A percentile compares a stretch with the other conserved stretches of the same genome.
Evolutionary conservation across 1,140 invertebrate species (phyloP).

Genomic region (Drosophila azteca): DNA sequence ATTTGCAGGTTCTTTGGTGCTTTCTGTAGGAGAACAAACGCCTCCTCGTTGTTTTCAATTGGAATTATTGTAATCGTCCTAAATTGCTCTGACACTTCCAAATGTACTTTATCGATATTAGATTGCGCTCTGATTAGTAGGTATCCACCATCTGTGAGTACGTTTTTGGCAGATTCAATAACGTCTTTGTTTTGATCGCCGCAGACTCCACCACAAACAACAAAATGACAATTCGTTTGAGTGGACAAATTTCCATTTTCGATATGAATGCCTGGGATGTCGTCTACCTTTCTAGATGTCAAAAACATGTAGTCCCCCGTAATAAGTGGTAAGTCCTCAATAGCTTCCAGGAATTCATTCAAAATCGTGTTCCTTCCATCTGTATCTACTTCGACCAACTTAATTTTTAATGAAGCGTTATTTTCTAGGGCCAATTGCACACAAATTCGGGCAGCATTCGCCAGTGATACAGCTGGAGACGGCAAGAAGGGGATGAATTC

Average conservation of each 20-base stretch:
- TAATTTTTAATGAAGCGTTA: constrained; percentile 87
- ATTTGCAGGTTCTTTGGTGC: constrained; percentile 43
- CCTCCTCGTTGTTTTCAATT: constrained; percentile 62
- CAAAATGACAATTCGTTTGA: constrained; percentile 86
- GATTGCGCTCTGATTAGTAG: constrained; percentile 84
- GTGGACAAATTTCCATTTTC: constrained; percentile 86
- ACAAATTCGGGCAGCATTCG: constrained; percentile 66
- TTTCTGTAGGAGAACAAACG: constrained; percentile 81
- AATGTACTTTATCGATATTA: constrained; percentile 38
- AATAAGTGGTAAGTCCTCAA: constrained; percentile 87
- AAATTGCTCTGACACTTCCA: constrained; percentile 52
- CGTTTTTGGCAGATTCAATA: constrained; percentile 55
- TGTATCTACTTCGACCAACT: constrained; percentile 86
- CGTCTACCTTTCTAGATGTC: constrained; percentile 84
- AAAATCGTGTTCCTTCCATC: constrained; percentile 84
- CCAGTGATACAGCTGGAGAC: constrained; percentile 73
- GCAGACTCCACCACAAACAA: constrained; percentile 84
- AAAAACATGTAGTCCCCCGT: constrained; percentile 84
- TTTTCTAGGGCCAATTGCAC: constrained; percentile 93
- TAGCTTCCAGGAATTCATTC: constrained; percentile 85
- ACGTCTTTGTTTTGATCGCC: constrained; percentile 25
- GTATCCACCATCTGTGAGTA: constrained; percentile 84
- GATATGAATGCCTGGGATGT: constrained; percentile 85
- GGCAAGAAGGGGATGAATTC: constrained; percentile 89
- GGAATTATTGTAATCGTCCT: constrained; percentile 70